Base-by-base conservation (phyloP, 2,797 vertebrate genomes). In the Crenichthys baileyi region DNA sequence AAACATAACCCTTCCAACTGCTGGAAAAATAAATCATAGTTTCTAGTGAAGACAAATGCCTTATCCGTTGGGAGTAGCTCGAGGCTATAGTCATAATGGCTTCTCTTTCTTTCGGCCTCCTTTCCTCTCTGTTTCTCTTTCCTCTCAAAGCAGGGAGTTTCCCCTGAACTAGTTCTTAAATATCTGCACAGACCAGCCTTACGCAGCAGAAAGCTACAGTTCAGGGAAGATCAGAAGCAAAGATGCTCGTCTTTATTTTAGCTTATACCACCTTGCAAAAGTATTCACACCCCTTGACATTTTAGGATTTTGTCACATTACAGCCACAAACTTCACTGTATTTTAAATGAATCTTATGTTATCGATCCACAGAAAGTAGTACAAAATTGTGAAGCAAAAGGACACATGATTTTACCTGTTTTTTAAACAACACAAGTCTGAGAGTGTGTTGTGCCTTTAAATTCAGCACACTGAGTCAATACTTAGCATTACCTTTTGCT, bases 31-130 rank as follows among this genome's bases (percentile, higher is more conserved):
- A 94, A 94, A 95, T 94, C 94, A 93, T 93, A 94, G 90, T 94
- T 94, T 94, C 90, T 88, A 93, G 93, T 93, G 93, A 94, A 94
- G 94, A 95, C 93, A 95, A 94, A 94, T 94, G 92, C 93, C 88
- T 93, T 84, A 89, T 94, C 94, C 93, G 68, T 26, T 88, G 94
- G 91, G 93, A 95, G 90, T 91, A 84, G 90, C 93, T 89, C 72
- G 79, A 70, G 93, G 93, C 91, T 89, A 77, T 51, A 93, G 90
- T 93, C 91, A 90, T 94, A 94, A 94, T 94, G 92, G 91, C 90
- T 89, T 83, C 73, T 81, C 76, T 86, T 68, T 79, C 75, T 78
- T 51, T 53, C 65, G 79, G 44, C 61, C 74, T 79, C 72, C 65
- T 68, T 81, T 73, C 65, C 76, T 82, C 73, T 77, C 77, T 79